Conservation (phyloP, 2,113 vertebrate species). For the Odobenus rosmarus region DNA sequence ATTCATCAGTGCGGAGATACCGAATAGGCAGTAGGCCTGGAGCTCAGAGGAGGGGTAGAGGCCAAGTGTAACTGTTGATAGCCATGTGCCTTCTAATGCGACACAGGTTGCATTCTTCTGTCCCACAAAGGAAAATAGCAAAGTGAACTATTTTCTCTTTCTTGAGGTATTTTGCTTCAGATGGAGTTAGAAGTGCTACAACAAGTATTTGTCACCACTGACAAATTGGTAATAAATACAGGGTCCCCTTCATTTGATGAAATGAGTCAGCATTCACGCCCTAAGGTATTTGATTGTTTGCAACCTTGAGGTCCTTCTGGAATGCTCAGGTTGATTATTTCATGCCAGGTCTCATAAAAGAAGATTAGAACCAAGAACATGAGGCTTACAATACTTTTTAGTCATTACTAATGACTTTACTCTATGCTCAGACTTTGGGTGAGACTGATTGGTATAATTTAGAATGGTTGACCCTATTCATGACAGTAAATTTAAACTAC, state of each 20-base stretch:
- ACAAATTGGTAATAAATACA: constrained; percentile 59
- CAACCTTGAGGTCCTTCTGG: background rate
- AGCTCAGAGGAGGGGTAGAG: background rate
- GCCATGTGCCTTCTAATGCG: background rate
- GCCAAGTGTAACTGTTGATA: background rate
- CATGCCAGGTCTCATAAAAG: background rate
- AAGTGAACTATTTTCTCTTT: constrained; percentile 63
- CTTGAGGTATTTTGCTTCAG: constrained; percentile 52
- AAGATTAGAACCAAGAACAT: constrained; percentile 58
- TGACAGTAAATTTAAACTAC: constrained; percentile 16
- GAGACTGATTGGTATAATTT: constrained; percentile 58
- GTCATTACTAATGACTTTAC: constrained; percentile 36
- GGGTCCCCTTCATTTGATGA: constrained; percentile 46
- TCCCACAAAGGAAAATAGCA: constrained; percentile 24
- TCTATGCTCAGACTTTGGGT: constrained; percentile 35
- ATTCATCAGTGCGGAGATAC: background rate
- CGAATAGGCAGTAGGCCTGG: background rate
- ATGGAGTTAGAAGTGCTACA: constrained; percentile 70
- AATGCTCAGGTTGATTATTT: background rate
- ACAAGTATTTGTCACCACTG: constrained; percentile 11
- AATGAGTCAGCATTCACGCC: background rate
- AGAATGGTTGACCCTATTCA: background rate
- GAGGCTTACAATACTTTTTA: constrained; percentile 49
- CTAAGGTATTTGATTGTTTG: constrained; percentile 46
- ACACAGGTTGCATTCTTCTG: background rate